phyloP scores from a whole-genome alignment of 2,888 invertebrate genomes.

The Drosophila nr. fundita region DNA sequence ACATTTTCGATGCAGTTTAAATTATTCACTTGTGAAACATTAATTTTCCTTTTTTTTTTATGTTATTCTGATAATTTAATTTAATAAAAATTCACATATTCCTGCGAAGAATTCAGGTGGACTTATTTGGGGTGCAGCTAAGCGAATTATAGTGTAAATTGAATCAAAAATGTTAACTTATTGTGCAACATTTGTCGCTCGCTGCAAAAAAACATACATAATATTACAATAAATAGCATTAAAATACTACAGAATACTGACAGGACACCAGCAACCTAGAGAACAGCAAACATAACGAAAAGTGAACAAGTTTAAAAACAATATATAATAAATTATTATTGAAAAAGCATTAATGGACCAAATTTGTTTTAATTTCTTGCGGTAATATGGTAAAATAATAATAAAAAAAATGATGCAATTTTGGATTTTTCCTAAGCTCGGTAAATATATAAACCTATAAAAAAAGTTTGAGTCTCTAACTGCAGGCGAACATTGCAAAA shows the following conservation, averaged over 20 bases:
- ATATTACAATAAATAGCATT: conserved; percentile 70
- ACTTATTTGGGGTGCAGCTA: neutral
- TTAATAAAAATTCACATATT: neutral
- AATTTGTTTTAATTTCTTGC: conserved; percentile 48
- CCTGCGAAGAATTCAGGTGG: neutral
- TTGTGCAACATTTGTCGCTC: conserved; percentile 62
- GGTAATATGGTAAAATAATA: neutral
- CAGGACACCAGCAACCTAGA: conserved; percentile 36
- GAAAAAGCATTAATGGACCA: conserved; percentile 59
- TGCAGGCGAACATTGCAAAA: neutral
- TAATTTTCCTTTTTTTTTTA: neutral
- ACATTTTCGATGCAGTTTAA: neutral
- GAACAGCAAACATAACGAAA: conserved; percentile 43
- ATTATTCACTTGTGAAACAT: neutral
- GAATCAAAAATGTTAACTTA: conserved; percentile 42
- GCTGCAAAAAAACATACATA: conserved; percentile 57
- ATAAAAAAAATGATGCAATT: neutral
- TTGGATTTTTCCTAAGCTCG: neutral
- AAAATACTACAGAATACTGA: conserved; percentile 52
- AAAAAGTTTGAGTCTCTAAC: neutral
- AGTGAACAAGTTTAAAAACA: conserved; percentile 72
- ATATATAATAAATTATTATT: conserved; percentile 76
- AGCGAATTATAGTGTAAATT: conserved; percentile 18
- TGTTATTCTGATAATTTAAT: neutral
- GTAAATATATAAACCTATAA: neutral